phyloP scores from a whole-genome alignment of 2,888 invertebrate genomes.

The Caenorhabditis sp. region DNA sequence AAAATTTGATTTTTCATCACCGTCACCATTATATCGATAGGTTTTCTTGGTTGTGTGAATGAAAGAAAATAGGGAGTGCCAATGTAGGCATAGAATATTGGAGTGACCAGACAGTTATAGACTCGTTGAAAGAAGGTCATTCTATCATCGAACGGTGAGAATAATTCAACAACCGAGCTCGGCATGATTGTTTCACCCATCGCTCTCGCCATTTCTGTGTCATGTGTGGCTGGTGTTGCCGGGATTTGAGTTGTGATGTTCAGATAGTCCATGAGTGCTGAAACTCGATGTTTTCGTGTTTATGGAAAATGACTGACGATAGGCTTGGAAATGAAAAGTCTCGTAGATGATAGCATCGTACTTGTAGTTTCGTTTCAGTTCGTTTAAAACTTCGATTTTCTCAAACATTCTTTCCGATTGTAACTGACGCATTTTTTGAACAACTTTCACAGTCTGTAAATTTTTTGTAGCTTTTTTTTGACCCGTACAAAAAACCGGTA shows the following conservation, averaged over 20 bases:
- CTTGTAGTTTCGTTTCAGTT: constrained; percentile 7
- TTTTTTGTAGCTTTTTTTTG: neutral
- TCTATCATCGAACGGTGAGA: neutral
- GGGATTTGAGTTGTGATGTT: constrained; percentile 15
- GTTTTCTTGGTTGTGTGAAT: neutral
- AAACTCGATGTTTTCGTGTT: too few relatives aligned
- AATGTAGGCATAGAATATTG: neutral
- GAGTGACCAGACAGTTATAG: neutral
- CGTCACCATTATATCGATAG: too few relatives aligned
- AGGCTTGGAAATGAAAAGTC: neutral
- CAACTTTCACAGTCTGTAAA: neutral
- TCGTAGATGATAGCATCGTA: constrained; percentile 24
- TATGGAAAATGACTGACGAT: constrained; percentile 3
- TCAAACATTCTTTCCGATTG: neutral
- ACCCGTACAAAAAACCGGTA: constrained; percentile 12
- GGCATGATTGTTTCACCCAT: constrained; percentile 13
- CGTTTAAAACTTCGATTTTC: constrained; percentile 13
- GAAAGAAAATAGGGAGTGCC: neutral
- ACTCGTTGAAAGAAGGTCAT: neutral
- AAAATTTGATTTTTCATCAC: too few relatives aligned
- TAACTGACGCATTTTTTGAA: constrained; percentile 5
- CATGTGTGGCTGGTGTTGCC: constrained; percentile 17
- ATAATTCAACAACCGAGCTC: neutral
- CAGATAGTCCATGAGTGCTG: constrained; percentile 14
- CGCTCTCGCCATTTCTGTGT: neutral